These are phyloP conservation scores for Tachysurus vachellii DNA, from an alignment of 2,113 vertebrate genomes.

Conservation along the genomic window DNA sequence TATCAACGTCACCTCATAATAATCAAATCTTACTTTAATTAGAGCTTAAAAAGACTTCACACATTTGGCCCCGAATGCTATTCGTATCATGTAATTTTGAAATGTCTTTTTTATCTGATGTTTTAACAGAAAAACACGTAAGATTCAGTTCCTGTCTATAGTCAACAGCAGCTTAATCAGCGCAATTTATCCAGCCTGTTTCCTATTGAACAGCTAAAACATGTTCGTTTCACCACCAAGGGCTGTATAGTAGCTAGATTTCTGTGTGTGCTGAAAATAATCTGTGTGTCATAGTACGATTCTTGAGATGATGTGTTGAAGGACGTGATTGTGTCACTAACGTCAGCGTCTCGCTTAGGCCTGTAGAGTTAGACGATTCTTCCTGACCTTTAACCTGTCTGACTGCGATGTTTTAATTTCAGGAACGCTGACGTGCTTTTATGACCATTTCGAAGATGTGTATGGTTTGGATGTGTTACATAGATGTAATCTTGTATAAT, in stretches of 20 bases:
- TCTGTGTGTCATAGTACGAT: neutral
- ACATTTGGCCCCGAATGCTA: neutral
- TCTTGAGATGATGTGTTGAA: neutral
- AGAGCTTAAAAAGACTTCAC: neutral
- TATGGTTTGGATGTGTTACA: neutral
- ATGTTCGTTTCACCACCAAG: neutral
- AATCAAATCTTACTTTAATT: neutral
- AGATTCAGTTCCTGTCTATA: constrained; percentile 64
- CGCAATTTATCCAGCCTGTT: constrained; percentile 70
- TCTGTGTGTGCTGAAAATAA: constrained; percentile 12
- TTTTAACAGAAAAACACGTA: constrained; percentile 69
- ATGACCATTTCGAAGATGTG: neutral
- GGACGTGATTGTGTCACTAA: neutral
- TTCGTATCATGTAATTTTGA: neutral
- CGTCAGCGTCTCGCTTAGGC: neutral
- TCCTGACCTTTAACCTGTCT: neutral
- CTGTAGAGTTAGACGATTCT: neutral
- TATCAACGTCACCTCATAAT: neutral
- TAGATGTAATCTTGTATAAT: neutral
- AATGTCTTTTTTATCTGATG: constrained; percentile 48
- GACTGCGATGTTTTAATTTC: neutral
- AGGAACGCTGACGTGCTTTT: neutral
- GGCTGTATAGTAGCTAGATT: constrained; percentile 51
- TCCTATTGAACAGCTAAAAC: constrained; percentile 55
- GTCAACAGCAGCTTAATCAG: constrained; percentile 68